A percentile compares a stretch with the other conserved stretches of the same genome.
These are phyloP conservation scores for Tadarida brasiliensis DNA, from an alignment of 2,797 vertebrate genomes.

Conservation along the genomic window DNA sequence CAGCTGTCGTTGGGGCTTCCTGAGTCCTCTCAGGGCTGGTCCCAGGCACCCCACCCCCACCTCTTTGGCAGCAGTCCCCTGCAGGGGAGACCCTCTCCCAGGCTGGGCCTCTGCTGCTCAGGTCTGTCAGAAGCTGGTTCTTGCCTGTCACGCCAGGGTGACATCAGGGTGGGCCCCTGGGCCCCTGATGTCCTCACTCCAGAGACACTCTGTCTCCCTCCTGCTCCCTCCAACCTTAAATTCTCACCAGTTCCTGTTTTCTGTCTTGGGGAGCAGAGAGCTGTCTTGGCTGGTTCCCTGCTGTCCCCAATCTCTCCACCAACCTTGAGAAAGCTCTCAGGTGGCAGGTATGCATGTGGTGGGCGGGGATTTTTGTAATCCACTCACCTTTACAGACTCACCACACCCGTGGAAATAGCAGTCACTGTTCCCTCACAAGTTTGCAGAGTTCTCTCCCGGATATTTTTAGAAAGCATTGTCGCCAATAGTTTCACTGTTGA, in stretches of 20 bases:
- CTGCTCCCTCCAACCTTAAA: not conserved
- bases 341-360: fast-evolving
- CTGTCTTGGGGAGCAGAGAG: not conserved
- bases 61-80: not conserved
- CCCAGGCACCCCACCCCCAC: fast-evolving
- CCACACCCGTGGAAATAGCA: not conserved
- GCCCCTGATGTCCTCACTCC: not conserved
- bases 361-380: not conserved
- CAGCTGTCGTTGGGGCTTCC: not conserved
- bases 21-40: not conserved
- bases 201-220: not conserved
- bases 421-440: not conserved
- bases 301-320: fast-evolving
- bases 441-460: not conserved
- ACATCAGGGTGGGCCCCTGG: not conserved
- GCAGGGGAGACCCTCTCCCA: not conserved
- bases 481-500: not conserved
- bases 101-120: not conserved
- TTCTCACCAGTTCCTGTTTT: not conserved
- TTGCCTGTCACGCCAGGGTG: not conserved
- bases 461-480: not conserved
- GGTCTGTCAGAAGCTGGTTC: not conserved
- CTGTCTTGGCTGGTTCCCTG: not conserved
- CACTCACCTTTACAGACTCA: not conserved
- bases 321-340: not conserved